Base-by-base conservation (phyloP, 2,888 invertebrate genomes). In the Orthosia gothica region DNA sequence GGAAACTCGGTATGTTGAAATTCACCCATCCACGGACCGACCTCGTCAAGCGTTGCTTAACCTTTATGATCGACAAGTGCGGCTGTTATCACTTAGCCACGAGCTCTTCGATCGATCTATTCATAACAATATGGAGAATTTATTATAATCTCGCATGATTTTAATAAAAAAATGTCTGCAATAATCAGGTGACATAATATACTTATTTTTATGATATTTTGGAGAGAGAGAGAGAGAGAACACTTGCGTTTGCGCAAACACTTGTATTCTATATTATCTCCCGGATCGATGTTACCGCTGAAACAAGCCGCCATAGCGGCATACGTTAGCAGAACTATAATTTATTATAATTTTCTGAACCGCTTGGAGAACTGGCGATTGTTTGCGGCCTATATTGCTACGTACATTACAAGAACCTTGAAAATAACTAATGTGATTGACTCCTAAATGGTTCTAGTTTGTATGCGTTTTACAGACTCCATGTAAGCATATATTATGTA, bases 361-460 rank as follows among this genome's bases (percentile, higher is more conserved):
- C n/a, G 2, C n/a, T 49, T 23, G 0, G 0, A 40, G 16, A 40
- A 40, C 54, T 26, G 23, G 49, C 47, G n/a, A 40, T 74, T 55
- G 58, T 45, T 58, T 71, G 49, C 74, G 26, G 47, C 54, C 23
- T 50, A 23, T 57, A 57, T 49, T 49, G 23, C 70, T 55, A 70
- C 15, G 2, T 45, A 79, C 45, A 20, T 40, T 15, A 9, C 3
- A 55, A 69, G 54, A 32, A 16, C n/a, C 47, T 77, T n/a, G 13
- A 73, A 68, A 68, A 49, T 40, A 26, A 69, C 16, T 49, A 0
- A 49, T 47, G 55, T 23, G 54, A n/a, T 50, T 47, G 13, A 11
- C 15, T 15, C 69, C 32, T 55, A 54, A 11, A 32, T 73, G 1
- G n/a, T n/a, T 40, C 75, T 75, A n/a, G 74, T 40, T 55, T 23